A percentile compares a stretch with the other conserved stretches of the same genome.
Conservation (phyloP, 2,113 vertebrate species). For the Neolamprologus devosi region DNA sequence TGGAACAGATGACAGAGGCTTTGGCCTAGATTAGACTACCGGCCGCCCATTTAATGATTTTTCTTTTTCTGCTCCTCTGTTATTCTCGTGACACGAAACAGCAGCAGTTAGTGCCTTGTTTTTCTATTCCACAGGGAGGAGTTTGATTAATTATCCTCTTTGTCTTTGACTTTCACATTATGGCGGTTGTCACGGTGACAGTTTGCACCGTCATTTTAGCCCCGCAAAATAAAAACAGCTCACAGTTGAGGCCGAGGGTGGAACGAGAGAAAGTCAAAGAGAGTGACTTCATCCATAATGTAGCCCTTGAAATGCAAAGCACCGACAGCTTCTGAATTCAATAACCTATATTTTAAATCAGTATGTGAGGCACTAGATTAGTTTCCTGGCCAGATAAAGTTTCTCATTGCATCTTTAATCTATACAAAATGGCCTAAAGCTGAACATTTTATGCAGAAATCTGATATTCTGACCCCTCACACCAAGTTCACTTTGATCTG, state of each 20-base stretch:
- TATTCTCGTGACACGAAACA: neutral
- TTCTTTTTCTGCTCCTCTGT: neutral
- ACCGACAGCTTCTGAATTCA: neutral
- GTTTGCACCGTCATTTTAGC: neutral
- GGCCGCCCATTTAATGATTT: slow-evolving; percentile 43
- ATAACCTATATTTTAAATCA: neutral
- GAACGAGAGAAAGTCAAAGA: neutral
- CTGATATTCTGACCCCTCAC: neutral
- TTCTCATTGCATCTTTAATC: neutral
- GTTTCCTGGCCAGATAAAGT: neutral
- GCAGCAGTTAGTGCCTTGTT: neutral
- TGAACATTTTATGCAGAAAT: neutral
- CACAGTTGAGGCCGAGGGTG: neutral
- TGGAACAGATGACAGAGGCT: slow-evolving; percentile 54
- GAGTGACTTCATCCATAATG: neutral
- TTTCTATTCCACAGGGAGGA: neutral
- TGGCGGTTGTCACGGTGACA: neutral
- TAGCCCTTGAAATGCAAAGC: neutral
- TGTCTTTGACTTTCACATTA: neutral
- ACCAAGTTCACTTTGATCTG: neutral
- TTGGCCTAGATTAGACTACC: slow-evolving; percentile 47
- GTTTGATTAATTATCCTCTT: neutral
- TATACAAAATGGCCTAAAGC: neutral
- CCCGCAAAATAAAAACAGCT: neutral
- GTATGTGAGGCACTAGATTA: neutral